A percentile compares a stretch with the other conserved stretches of the same genome.
These are phyloP conservation scores for Pararge aegeria DNA, from an alignment of 1,140 invertebrate species.

Conservation along the genomic window DNA sequence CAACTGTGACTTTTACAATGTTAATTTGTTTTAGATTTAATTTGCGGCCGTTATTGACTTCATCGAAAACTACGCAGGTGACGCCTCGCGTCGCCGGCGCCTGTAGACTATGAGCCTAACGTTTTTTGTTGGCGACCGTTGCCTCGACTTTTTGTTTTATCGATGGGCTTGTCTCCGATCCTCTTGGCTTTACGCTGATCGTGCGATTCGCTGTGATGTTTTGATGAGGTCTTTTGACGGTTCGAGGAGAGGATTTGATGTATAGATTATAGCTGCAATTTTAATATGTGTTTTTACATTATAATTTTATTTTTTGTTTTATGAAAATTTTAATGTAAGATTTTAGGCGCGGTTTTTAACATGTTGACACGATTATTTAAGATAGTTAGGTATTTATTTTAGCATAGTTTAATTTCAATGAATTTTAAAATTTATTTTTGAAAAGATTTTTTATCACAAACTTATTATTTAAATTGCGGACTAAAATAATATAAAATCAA, in stretches of 20 bases:
- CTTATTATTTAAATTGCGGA: constrained; percentile 32
- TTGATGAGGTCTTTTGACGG: constrained; percentile 77
- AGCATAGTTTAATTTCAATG: constrained; percentile 74
- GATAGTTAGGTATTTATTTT: constrained; percentile 80
- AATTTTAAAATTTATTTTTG: constrained; percentile 58
- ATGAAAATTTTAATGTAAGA: constrained; percentile 71
- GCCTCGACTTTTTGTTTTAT: constrained; percentile 53
- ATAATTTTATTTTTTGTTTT: constrained; percentile 80
- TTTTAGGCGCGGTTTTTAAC: constrained; percentile 75
- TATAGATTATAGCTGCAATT: constrained; percentile 76
- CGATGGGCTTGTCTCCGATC: constrained; percentile 41
- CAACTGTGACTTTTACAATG: constrained; percentile 78
- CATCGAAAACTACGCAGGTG: constrained; percentile 68
- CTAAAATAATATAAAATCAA: constrained; percentile 27
- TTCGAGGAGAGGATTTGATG: constrained; percentile 71
- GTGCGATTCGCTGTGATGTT: constrained; percentile 73
- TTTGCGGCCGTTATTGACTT: constrained; percentile 76
- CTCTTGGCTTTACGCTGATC: constrained; percentile 52
- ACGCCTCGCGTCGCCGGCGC: too few relatives aligned
- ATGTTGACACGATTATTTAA: constrained; percentile 78
- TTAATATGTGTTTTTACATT: constrained; percentile 80
- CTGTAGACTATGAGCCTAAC: constrained; percentile 33
- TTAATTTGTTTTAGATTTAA: constrained; percentile 80
- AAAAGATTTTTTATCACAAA: constrained; percentile 33
- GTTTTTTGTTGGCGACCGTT: constrained; percentile 34